Conservation (phyloP, 2,888 invertebrate genomes). For the Eledona agricola region DNA sequence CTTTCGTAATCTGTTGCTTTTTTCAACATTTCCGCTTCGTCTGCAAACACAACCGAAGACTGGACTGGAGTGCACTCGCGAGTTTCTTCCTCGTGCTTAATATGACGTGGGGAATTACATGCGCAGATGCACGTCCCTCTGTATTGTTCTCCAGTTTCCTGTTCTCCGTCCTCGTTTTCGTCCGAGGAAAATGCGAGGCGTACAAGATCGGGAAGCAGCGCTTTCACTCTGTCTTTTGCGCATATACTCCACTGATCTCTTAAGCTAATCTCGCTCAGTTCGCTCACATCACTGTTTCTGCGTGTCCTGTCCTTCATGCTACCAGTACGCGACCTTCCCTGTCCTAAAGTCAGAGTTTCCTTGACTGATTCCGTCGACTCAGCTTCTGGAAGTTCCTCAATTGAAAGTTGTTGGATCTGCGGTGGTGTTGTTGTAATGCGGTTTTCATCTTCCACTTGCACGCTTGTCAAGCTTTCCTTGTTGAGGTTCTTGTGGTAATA, state of each 20-base stretch:
- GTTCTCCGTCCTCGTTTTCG: slow-evolving; percentile 14
- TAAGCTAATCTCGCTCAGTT: neutral
- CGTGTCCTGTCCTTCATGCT: too few species aligned
- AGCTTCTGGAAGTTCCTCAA: slow-evolving; percentile 12
- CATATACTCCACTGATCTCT: slow-evolving; percentile 1
- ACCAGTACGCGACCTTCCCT: too few species aligned
- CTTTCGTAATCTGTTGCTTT: neutral
- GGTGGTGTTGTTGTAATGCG: too few species aligned
- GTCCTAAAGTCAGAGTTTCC: too few species aligned
- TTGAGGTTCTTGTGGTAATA: slow-evolving; percentile 54
- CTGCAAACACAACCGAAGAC: neutral
- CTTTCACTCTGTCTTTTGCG: slow-evolving; percentile 2
- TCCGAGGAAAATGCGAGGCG: slow-evolving; percentile 8
- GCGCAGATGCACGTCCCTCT: slow-evolving; percentile 12
- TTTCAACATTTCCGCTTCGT: neutral
- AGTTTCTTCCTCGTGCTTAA: neutral
- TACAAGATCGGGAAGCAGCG: slow-evolving; percentile 24
- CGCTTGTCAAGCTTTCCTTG: slow-evolving; percentile 56
- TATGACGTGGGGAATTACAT: slow-evolving; percentile 5
- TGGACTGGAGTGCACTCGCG: neutral
- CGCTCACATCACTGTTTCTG: neutral
- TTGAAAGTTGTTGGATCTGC: slow-evolving; percentile 14
- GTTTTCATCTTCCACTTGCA: slow-evolving; percentile 47
- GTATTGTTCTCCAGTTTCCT: slow-evolving; percentile 1
- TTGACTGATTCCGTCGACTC: too few species aligned